A percentile compares a stretch with the other conserved stretches of the same genome.
These are phyloP conservation scores for Schlechtendalia chinensis DNA, from an alignment of 1,140 invertebrate species.

Conservation along the genomic window DNA sequence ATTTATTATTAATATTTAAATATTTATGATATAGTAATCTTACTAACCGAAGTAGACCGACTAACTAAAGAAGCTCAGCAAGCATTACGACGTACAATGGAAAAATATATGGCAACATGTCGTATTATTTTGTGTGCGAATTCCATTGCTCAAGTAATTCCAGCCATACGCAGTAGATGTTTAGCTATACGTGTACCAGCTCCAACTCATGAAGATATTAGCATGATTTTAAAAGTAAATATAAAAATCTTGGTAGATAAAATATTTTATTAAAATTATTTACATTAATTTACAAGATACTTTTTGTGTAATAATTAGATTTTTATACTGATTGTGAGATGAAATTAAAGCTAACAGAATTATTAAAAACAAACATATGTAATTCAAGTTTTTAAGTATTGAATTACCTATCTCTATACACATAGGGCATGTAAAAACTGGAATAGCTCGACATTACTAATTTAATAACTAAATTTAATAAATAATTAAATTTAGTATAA, in stretches of 20 bases:
- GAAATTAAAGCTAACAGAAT: too few species aligned
- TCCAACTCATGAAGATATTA: conserved; percentile 77
- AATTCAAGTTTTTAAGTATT: too few species aligned
- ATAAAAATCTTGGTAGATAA: neutral
- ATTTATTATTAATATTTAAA: neutral
- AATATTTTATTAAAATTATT: too few species aligned
- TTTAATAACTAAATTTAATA: too few species aligned
- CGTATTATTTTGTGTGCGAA: conserved; percentile 92
- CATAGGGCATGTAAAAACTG: too few species aligned
- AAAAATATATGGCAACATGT: conserved; percentile 96
- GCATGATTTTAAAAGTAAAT: conserved; percentile 61
- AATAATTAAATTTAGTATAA: too few species aligned
- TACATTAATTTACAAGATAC: too few species aligned
- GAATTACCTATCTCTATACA: too few species aligned
- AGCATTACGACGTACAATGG: conserved; percentile 96
- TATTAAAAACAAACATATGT: too few species aligned
- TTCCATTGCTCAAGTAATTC: conserved; percentile 91
- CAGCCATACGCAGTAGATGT: conserved; percentile 92
- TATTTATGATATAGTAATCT: conserved; percentile 69
- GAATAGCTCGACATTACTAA: too few species aligned
- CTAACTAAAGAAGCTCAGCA: conserved; percentile 98
- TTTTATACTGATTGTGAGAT: too few species aligned
- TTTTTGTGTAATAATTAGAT: too few species aligned
- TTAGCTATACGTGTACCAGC: conserved; percentile 87
- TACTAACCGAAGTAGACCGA: conserved; percentile 92